Percentiles rank a stretch among this genome's conserved stretches.
Evolutionary conservation across 2,797 vertebrate species (phyloP).

Genomic region (Thunnus albacares): DNA sequence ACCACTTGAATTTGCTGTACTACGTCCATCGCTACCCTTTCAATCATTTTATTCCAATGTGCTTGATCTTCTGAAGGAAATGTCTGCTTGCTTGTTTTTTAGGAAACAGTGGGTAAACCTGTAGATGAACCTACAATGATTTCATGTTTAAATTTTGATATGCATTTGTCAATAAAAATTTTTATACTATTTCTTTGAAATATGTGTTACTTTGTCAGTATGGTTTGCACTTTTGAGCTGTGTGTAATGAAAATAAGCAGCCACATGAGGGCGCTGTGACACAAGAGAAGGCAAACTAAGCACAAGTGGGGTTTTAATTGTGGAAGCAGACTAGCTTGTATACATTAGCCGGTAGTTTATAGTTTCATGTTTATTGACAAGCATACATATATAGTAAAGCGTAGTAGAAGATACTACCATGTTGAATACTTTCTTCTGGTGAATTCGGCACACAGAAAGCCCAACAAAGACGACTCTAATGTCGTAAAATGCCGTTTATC

Average conservation of each 20-base stretch:
- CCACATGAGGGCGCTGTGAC: slow-evolving; percentile 22
- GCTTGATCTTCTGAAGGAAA: slow-evolving; percentile 71
- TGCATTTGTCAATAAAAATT: slow-evolving; percentile 77
- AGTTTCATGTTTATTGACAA: not conserved
- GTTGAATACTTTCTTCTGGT: accelerated
- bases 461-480: not conserved
- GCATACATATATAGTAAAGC: too few species aligned
- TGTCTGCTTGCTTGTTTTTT: slow-evolving; percentile 47
- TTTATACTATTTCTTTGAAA: slow-evolving; percentile 56
- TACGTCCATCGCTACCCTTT: slow-evolving; percentile 39
- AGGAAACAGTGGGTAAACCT: slow-evolving; percentile 34
- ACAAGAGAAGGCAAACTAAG: not conserved
- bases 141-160: slow-evolving; percentile 68
- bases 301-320: not conserved
- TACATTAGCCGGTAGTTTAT: not conserved
- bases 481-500: not conserved
- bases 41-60: slow-evolving; percentile 59
- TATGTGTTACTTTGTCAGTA: not conserved
- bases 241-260: not conserved
- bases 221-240: too few species aligned
- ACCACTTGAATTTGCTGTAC: slow-evolving; percentile 41
- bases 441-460: not conserved
- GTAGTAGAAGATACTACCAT: not conserved
- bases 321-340: not conserved
- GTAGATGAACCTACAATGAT: slow-evolving; percentile 32